Evolutionary conservation across 2,797 vertebrate genomes (phyloP).

Genomic region (Lates japonicus): DNA sequence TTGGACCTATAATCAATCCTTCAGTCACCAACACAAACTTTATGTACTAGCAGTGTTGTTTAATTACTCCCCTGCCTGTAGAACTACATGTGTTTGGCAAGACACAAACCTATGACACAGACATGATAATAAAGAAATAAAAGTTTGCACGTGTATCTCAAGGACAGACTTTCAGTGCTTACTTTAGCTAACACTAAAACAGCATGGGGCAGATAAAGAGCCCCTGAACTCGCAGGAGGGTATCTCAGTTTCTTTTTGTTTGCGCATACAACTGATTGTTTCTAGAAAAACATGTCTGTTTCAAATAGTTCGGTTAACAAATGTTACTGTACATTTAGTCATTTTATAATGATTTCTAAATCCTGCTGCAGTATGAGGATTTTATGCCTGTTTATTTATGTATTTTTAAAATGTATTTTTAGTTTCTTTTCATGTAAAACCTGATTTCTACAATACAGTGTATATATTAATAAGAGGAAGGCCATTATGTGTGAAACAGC

Average conservation of each 20-base stretch:
- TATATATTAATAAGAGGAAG: constrained; percentile 30
- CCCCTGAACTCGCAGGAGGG: neutral
- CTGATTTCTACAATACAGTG: constrained; percentile 47
- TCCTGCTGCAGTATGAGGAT: constrained; percentile 37
- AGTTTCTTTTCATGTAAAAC: constrained; percentile 41
- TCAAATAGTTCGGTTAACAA: too few relatives aligned
- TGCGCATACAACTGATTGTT: neutral
- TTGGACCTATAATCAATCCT: constrained; percentile 20
- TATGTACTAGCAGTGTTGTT: constrained; percentile 21
- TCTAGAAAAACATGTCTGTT: constrained; percentile 39
- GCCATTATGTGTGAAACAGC: constrained; percentile 62
- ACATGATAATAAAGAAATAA: constrained; percentile 26
- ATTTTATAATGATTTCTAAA: constrained; percentile 67
- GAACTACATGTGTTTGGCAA: constrained; percentile 20
- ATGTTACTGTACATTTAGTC: constrained; percentile 59
- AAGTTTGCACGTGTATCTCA: constrained; percentile 24
- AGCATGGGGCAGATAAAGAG: neutral
- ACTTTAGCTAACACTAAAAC: constrained; percentile 21
- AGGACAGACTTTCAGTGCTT: constrained; percentile 13
- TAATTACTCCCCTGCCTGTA: constrained; percentile 22
- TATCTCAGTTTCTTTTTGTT: constrained; percentile 7
- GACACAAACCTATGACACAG: constrained; percentile 25
- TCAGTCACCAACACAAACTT: constrained; percentile 5
- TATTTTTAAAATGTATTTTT: constrained; percentile 14
- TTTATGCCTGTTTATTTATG: constrained; percentile 34